phyloP scores from a whole-genome alignment of 2,113 vertebrate species.

The Thamnaconus septentrionalis region DNA sequence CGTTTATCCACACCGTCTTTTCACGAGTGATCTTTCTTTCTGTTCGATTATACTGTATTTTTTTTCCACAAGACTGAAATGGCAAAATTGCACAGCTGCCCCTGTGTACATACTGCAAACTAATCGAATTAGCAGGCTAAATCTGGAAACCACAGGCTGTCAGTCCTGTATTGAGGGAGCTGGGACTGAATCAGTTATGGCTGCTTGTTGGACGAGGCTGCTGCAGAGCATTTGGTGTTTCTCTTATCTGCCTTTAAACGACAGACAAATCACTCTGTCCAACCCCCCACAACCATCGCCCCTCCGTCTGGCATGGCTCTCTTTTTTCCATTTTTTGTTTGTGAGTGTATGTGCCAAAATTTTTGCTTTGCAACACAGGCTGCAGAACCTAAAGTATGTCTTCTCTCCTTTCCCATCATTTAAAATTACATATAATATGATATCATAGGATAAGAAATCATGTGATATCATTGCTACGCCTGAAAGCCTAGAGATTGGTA shows the following conservation, averaged over 20 bases:
- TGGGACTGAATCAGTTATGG: slow-evolving; percentile 52
- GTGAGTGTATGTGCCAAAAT: not conserved
- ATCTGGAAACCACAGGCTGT: slow-evolving; percentile 33
- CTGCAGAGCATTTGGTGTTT: slow-evolving; percentile 50
- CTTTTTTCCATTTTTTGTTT: slow-evolving; percentile 2
- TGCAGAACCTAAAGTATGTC: not conserved
- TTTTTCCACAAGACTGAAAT: slow-evolving; percentile 44
- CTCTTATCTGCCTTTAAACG: slow-evolving; percentile 54
- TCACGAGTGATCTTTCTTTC: too few species aligned
- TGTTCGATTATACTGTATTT: slow-evolving; percentile 38
- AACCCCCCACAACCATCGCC: not conserved
- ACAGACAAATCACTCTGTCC: slow-evolving; percentile 30
- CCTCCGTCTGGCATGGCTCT: slow-evolving; percentile 1
- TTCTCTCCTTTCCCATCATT: too few species aligned
- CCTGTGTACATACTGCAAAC: slow-evolving; percentile 26
- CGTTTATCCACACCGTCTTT: too few species aligned
- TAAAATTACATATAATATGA: too few species aligned
- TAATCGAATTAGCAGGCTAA: slow-evolving; percentile 45
- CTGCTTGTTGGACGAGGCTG: slow-evolving; percentile 51
- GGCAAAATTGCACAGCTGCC: slow-evolving; percentile 52
- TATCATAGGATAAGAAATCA: too few species aligned
- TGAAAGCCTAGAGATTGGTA: too few species aligned
- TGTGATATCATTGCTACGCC: too few species aligned
- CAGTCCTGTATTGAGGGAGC: slow-evolving; percentile 39
- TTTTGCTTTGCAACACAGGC: too few species aligned